Base-by-base conservation (phyloP, 35 echinoderm and acorn worm species). In the Apostichopus japonicus region DNA sequence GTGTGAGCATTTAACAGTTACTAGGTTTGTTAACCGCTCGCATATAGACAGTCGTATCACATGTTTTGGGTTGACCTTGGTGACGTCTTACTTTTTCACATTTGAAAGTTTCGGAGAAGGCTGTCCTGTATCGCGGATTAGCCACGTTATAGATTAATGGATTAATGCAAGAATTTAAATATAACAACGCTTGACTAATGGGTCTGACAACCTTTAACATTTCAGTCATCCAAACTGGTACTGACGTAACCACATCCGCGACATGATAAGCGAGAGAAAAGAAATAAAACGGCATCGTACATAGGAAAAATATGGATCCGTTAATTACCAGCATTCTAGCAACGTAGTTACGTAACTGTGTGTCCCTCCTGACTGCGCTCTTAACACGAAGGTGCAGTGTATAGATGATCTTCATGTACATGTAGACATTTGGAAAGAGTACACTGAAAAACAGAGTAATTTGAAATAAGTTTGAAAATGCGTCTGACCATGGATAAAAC, bases 141-240 rank as follows among this genome's bases (percentile, higher is more conserved):
- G 86, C 86, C 0, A 89, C 17, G 51, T 89, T 89, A 54, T 89
- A 89, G 6, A 89, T 89, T 33, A 89, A 51, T 10, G 86, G 86
- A 44, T 89, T 89, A 8, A 89, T 24, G 13, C 86, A 89, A 5
- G 86, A 89, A 72, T 89, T 89, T 52, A 89, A n/a, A 89, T 89
- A 89, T 8, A 89, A 63, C 15, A 89, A 89, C 13, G 63, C 23
- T 53, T 89, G 86, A 23, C 54, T 57, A 10, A 84, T 23, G 4
- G 81, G 54, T 10, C 19, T 6, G 19, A 65, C 27, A 23, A 89
- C 22, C 14, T 89, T 89, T 4, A 53, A 4, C 59, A 73, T 33
- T 17, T 51, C 22, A 53, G 4, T 11, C 24, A 89, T 89, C 22
- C 56, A 24, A 24, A 14, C 23, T 7, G 63, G 63, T 15, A 44